These are phyloP conservation scores for Calliphora vomitoria DNA, from an alignment of 2,888 invertebrate genomes.

Conservation along the genomic window DNA sequence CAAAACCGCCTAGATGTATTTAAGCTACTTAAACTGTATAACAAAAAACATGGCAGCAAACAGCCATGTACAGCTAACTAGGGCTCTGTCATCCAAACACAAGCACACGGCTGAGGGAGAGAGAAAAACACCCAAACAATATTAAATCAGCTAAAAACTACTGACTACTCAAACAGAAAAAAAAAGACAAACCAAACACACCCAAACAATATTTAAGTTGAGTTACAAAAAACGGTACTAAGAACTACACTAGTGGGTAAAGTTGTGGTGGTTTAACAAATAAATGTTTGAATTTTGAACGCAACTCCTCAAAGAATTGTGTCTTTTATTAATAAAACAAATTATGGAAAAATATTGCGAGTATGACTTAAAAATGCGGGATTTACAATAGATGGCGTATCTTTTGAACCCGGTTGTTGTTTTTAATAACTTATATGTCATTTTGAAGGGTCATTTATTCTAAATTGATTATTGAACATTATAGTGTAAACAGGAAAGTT, in stretches of 20 bases:
- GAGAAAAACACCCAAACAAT: neutral
- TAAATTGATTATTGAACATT: no score
- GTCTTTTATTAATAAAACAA: no score
- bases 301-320: no score
- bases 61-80: neutral
- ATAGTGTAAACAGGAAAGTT: no score
- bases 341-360: no score
- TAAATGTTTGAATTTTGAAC: no score
- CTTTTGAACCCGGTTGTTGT: no score
- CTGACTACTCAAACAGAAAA: neutral
- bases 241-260: neutral
- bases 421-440: no score
- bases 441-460: no score
- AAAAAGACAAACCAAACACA: neutral
- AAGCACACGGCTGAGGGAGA: neutral
- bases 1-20: conserved; percentile 57
- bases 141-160: neutral
- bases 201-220: conserved; percentile 4
- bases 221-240: neutral
- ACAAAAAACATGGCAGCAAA: conserved; percentile 45
- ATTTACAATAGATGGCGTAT: no score
- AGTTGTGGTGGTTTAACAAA: neutral
- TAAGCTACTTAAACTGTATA: conserved; percentile 57
- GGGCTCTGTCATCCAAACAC: neutral
- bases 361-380: no score